Conservation (phyloP, 1,140 invertebrate species). For the Parapsyche elsis region DNA sequence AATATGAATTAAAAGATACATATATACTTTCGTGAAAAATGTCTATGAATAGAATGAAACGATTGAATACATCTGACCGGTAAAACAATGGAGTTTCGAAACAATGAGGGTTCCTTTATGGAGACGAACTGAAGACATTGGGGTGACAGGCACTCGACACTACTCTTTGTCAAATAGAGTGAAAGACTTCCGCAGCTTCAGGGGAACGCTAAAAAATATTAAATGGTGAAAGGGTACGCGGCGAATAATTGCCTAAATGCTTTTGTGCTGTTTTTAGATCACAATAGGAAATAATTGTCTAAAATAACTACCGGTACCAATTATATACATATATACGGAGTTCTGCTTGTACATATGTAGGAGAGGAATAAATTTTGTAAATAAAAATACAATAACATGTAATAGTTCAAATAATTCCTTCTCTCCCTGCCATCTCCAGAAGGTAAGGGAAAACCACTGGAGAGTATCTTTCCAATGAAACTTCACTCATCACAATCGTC, state of each 20-base stretch:
- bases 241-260: neutral
- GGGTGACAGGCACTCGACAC: conserved; percentile 39
- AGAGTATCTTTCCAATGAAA: too few species aligned
- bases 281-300: neutral
- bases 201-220: neutral
- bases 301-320: neutral
- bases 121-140: conserved; percentile 19
- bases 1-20: neutral
- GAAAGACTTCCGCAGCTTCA: conserved; percentile 32
- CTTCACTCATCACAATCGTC: too few species aligned
- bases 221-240: conserved; percentile 13
- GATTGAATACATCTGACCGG: neutral
- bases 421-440: too few species aligned
- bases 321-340: too few species aligned
- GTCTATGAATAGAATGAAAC: neutral
- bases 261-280: neutral
- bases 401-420: too few species aligned
- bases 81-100: conserved; percentile 36
- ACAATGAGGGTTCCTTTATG: conserved; percentile 28
- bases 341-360: too few species aligned
- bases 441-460: too few species aligned
- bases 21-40: too few species aligned
- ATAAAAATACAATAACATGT: too few species aligned
- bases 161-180: conserved; percentile 10
- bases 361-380: too few species aligned